phyloP scores from a whole-genome alignment of 2,888 invertebrate species.

The Fissipunctia ypsillon region DNA sequence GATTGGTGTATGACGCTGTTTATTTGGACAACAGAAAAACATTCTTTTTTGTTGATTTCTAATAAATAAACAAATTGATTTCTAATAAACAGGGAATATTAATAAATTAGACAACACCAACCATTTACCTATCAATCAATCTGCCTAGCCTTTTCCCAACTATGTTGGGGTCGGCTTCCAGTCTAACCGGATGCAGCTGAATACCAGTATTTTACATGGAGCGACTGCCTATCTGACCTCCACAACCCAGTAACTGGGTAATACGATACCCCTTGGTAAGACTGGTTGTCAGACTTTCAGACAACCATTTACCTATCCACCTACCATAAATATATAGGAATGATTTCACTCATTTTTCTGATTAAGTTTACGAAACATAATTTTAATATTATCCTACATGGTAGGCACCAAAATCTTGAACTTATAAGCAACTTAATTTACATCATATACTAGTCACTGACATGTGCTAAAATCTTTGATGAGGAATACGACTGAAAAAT shows the following conservation, averaged over 20 bases:
- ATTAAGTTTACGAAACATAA: constrained; percentile 40
- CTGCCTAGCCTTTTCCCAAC: too few species aligned
- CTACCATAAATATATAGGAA: constrained; percentile 43
- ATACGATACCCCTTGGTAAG: too few species aligned
- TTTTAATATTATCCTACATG: constrained; percentile 25
- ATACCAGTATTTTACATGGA: too few species aligned
- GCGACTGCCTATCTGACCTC: too few species aligned
- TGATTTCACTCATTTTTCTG: constrained; percentile 35
- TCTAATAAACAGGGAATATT: neutral
- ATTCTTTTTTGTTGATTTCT: too few species aligned
- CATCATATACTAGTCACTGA: constrained; percentile 13
- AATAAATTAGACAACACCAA: constrained; percentile 21
- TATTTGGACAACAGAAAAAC: neutral
- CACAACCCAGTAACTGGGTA: too few species aligned
- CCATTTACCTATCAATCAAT: constrained; percentile 10
- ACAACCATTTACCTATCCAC: constrained; percentile 15
- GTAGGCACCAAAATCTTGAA: constrained; percentile 33
- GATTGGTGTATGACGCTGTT: neutral
- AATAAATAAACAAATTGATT: too few species aligned
- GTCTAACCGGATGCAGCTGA: too few species aligned
- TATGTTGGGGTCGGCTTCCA: too few species aligned
- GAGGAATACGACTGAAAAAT: constrained; percentile 32
- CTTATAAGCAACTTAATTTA: constrained; percentile 34
- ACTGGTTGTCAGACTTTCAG: too few species aligned
- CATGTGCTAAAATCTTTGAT: constrained; percentile 8